A percentile compares a stretch with the other conserved stretches of the same genome.
Conservation (phyloP, 2,797 vertebrate genomes). For the Phrynocephalus forsythii region DNA sequence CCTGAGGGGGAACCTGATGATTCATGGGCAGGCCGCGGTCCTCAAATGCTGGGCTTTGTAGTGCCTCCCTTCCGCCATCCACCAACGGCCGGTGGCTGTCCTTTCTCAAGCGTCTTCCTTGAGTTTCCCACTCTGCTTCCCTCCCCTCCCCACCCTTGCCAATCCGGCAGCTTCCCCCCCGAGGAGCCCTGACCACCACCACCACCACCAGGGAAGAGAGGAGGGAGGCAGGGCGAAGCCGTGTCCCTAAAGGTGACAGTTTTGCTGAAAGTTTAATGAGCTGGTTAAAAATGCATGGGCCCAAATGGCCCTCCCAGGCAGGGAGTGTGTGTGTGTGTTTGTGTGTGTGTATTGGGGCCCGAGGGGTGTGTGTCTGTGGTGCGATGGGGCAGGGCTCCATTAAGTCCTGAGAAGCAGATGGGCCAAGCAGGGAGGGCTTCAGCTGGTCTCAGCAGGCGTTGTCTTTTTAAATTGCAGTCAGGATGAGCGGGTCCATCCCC, state of each 20-base stretch:
- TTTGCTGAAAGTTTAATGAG: conserved; percentile 42
- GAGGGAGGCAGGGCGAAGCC: neutral
- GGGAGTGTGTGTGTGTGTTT: neutral
- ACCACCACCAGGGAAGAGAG: too few species aligned
- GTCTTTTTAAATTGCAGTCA: neutral
- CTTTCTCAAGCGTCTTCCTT: neutral
- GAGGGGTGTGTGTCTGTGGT: neutral
- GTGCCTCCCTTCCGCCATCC: too few species aligned
- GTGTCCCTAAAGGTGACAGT: neutral
- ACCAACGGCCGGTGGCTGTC: too few species aligned
- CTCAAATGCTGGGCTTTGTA: too few species aligned
- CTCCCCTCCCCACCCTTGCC: neutral
- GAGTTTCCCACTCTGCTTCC: neutral
- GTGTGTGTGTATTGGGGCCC: too few species aligned
- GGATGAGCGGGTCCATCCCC: neutral
- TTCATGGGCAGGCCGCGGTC: too few species aligned
- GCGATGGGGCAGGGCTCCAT: neutral
- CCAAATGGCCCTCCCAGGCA: conserved; percentile 35
- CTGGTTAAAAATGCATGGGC: conserved; percentile 70
- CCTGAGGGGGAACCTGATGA: too few species aligned
- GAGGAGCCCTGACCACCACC: too few species aligned
- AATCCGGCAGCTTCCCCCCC: neutral
- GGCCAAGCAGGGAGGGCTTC: conserved; percentile 28
- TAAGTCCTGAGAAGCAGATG: conserved; percentile 24
- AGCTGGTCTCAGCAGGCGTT: neutral